phyloP scores from a whole-genome alignment of 2,113 vertebrate genomes.

The Macrotus californicus region DNA sequence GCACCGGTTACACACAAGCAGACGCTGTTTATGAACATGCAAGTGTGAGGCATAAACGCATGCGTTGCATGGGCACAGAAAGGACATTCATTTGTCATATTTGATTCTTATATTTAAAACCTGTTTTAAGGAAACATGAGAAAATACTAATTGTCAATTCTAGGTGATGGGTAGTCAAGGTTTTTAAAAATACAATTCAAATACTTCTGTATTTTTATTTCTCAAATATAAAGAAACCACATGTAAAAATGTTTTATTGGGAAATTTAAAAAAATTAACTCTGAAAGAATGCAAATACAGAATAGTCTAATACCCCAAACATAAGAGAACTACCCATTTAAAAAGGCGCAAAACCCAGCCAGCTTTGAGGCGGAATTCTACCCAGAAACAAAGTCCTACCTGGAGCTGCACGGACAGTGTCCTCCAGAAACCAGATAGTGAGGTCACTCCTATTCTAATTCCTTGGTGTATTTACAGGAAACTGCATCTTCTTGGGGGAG shows the following conservation, averaged over 20 bases:
- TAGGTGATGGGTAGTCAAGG: neutral
- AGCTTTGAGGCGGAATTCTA: neutral
- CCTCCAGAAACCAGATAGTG: neutral
- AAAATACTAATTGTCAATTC: neutral
- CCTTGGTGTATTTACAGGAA: neutral
- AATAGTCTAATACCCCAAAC: neutral
- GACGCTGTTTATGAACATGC: neutral
- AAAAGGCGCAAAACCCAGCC: neutral
- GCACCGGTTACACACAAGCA: neutral
- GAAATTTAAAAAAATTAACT: slow-evolving; percentile 16
- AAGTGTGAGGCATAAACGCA: neutral
- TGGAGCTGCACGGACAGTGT: neutral
- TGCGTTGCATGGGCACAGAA: neutral
- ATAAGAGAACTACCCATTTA: neutral
- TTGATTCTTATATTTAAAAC: neutral
- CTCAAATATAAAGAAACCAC: neutral
- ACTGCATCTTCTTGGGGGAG: neutral
- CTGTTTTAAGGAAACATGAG: neutral
- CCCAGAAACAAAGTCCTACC: neutral
- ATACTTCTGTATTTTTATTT: slow-evolving; percentile 8
- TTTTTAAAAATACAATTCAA: neutral
- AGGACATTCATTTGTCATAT: neutral
- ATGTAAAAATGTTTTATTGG: neutral
- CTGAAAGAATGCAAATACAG: neutral
- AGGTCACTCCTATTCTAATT: neutral